Evolutionary conservation across 2,113 vertebrate genomes (phyloP).

Genomic region (Haplochromis vanheusdeni): DNA sequence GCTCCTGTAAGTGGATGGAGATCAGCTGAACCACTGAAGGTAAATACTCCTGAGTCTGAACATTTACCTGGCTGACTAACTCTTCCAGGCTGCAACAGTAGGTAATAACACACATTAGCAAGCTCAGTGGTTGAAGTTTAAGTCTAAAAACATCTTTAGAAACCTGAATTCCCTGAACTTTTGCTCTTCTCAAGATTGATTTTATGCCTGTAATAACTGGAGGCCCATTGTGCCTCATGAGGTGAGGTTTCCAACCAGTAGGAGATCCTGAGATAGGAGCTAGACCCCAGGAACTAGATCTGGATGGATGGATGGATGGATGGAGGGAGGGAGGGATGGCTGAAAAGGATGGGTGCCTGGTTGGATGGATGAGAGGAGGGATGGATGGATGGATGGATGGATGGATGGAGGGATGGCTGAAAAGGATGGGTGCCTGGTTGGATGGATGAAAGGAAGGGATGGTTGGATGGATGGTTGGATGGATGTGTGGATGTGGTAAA

Average conservation of each 20-base stretch:
- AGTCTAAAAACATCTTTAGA: not conserved
- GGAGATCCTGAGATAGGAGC: not conserved
- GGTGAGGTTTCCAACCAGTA: not conserved
- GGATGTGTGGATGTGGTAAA: not conserved
- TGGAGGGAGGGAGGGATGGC: no score
- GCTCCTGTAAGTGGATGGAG: not conserved
- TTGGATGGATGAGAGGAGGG: no score
- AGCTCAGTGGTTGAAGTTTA: not conserved
- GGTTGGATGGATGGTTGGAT: not conserved
- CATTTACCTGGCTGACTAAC: not conserved
- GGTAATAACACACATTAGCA: not conserved
- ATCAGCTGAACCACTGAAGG: not conserved
- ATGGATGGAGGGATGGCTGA: no score
- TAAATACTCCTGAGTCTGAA: not conserved
- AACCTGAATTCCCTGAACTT: not conserved
- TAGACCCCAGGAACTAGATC: not conserved
- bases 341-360: no score
- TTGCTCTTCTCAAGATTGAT: not conserved
- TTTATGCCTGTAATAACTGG: not conserved
- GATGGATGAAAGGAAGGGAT: not conserved
- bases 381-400: not conserved
- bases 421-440: no score
- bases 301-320: accelerated
- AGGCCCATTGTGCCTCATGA: not conserved
- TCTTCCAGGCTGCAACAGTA: not conserved